Evolutionary conservation across 2,888 invertebrate genomes (phyloP).

Genomic region (Epirrita christyi): DNA sequence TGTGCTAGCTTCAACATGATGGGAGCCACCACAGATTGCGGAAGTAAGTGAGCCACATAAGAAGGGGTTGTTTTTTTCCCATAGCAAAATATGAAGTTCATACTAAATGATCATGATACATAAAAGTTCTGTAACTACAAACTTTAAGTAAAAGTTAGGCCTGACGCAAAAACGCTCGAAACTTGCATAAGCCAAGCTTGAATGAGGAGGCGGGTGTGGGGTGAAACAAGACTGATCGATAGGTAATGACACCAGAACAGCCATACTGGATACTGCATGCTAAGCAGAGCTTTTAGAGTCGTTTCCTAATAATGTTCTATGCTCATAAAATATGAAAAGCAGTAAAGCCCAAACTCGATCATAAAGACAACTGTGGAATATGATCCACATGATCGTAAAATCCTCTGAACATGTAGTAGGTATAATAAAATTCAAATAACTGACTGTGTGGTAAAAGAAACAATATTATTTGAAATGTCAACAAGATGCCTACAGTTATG

Average conservation of each 20-base stretch:
- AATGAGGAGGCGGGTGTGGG: constrained; percentile 41
- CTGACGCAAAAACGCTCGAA: constrained; percentile 36
- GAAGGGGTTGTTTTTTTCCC: no score
- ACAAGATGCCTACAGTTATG: background rate
- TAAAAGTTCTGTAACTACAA: no score
- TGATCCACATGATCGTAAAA: constrained; percentile 6
- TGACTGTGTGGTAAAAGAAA: constrained; percentile 2
- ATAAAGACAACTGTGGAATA: background rate
- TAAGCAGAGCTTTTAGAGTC: constrained; percentile 9
- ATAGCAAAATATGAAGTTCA: no score
- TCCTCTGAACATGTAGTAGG: background rate
- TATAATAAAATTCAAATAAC: constrained; percentile 4
- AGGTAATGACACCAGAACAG: constrained; percentile 66
- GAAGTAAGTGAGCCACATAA: background rate
- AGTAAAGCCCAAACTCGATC: constrained; percentile 4
- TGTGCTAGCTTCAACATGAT: background rate
- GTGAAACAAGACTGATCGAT: constrained; percentile 76
- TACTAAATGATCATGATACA: no score
- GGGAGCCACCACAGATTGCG: no score
- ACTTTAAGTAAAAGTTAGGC: background rate
- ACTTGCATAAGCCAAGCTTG: constrained; percentile 71
- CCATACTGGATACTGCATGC: constrained; percentile 42
- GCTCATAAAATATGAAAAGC: background rate
- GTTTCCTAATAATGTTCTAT: background rate
- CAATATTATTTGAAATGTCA: background rate